Percentiles rank a stretch among this genome's conserved stretches.
These are phyloP conservation scores for Galaxea fascicularis DNA, from an alignment of 92 coral and sea anemone species.

Conservation along the genomic window DNA sequence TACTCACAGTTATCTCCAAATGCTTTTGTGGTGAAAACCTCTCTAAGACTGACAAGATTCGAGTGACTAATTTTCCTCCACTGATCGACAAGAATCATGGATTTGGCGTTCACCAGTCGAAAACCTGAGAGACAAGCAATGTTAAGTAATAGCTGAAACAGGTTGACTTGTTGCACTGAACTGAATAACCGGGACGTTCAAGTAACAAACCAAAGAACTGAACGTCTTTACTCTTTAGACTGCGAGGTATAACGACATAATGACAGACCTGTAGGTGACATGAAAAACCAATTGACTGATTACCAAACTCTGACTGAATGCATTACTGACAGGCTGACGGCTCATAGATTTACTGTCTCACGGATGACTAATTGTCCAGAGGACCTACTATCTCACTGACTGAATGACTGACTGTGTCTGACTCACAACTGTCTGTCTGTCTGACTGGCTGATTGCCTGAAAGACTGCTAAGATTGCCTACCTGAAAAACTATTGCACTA, in stretches of 20 bases:
- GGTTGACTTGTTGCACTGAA: too few relatives aligned
- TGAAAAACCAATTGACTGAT: too few relatives aligned
- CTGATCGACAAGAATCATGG: slow-evolving; percentile 94
- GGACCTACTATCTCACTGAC: too few relatives aligned
- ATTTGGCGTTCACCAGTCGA: slow-evolving; percentile 93
- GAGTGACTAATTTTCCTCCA: slow-evolving; percentile 97
- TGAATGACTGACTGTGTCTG: too few relatives aligned
- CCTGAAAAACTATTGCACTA: too few relatives aligned
- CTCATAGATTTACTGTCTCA: background rate
- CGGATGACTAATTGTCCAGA: background rate
- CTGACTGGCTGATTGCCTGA: background rate
- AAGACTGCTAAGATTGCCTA: too few relatives aligned
- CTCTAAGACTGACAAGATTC: slow-evolving; percentile 92
- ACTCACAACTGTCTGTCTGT: background rate
- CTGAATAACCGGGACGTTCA: too few relatives aligned
- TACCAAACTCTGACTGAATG: background rate
- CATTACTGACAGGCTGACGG: background rate
- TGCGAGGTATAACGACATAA: too few relatives aligned
- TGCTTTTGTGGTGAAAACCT: slow-evolving; percentile 96
- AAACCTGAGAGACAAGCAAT: slow-evolving; percentile 62
- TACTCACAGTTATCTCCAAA: slow-evolving; percentile 99
- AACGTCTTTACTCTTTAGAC: background rate
- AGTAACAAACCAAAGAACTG: background rate
- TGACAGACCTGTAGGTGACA: too few relatives aligned
- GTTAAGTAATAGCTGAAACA: too few relatives aligned